Conservation (phyloP, 2,888 invertebrate genomes). For the Lasioglossum leucozonium region DNA sequence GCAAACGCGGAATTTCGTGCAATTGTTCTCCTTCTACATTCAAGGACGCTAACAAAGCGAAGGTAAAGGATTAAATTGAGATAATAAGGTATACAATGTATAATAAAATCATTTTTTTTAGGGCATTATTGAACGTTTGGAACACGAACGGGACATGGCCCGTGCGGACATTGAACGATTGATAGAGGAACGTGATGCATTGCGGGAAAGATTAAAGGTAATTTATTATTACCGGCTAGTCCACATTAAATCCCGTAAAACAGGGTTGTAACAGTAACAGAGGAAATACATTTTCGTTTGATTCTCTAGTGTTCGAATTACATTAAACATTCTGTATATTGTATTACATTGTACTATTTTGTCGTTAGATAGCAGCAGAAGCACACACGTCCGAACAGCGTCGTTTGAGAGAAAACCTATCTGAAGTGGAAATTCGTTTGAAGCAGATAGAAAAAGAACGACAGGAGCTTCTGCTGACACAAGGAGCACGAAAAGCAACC, state of each 20-base stretch:
- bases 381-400: conserved; percentile 85
- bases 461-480: conserved; percentile 85
- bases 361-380: conserved; percentile 82
- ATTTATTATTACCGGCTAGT: conserved; percentile 39
- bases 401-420: conserved; percentile 85
- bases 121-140: conserved; percentile 83
- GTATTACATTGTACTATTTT: background rate
- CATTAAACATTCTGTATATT: background rate
- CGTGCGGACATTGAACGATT: conserved; percentile 86
- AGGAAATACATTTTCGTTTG: background rate
- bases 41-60: conserved; percentile 63
- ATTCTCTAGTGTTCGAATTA: background rate
- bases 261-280: too few species aligned
- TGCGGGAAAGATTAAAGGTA: conserved; percentile 87
- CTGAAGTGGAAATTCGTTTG: conserved; percentile 85
- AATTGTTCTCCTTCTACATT: conserved; percentile 62
- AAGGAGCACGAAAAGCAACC: conserved; percentile 85
- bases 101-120: conserved; percentile 59
- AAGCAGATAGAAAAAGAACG: conserved; percentile 86
- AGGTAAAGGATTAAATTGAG: conserved; percentile 55
- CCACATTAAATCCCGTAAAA: too few species aligned
- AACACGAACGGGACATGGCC: conserved; percentile 86
- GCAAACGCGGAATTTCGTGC: conserved; percentile 65
- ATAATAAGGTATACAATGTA: background rate
- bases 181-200: conserved; percentile 87